Evolutionary conservation across 92 coral and sea anemone species (phyloP), one percentile per base, ranked within the genome.

Genomic region (Phenganax marumi): DNA sequence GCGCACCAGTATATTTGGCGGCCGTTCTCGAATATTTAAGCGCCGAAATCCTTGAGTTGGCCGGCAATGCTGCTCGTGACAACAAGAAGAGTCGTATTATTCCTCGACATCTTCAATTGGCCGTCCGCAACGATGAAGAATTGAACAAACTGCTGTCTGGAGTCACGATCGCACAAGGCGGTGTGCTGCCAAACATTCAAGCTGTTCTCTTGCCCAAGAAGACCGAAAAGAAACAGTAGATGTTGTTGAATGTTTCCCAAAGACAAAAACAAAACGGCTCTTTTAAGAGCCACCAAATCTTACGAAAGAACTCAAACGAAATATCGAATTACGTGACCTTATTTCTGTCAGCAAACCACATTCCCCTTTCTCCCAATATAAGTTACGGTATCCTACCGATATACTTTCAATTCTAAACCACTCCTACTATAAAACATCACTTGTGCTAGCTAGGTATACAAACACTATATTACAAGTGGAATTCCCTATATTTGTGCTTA

Each of bases 151-250:
- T 86, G 25, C 77, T 86, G 58, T 65, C 75, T 46, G 89, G 89
- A 17, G 89, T 86, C 10, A 86, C 86, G 22, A 86, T 86, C 52
- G 86, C 89, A 23, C 89, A 86, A 66, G 89, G 86, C 69, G 89
- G 89, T 86, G 89, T 86, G 24, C 68, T 88, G 78, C 91, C 89
- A 74, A 88, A 88, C 87, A 90, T 90, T 90, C 93, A 90, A 84
- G 93, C 93, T 79, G 93, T 90, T 25, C 91, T 90, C 82, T 91
- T 90, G 76, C 91, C 93, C 90, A 91, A 91, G 88, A 91, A 91
- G 89, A 71, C 93, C 81, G 93, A 85, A 79, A 90, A 90, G 93
- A 90, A 90, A 54, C 76, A 86, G 53, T 78, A 78, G 63, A 62
- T 47, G 43, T 33, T 78, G 19, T 13, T 21, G 49, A 25, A 66